These are phyloP conservation scores for Dryobates pubescens DNA, from an alignment of 2,797 vertebrate species.

Conservation along the genomic window DNA sequence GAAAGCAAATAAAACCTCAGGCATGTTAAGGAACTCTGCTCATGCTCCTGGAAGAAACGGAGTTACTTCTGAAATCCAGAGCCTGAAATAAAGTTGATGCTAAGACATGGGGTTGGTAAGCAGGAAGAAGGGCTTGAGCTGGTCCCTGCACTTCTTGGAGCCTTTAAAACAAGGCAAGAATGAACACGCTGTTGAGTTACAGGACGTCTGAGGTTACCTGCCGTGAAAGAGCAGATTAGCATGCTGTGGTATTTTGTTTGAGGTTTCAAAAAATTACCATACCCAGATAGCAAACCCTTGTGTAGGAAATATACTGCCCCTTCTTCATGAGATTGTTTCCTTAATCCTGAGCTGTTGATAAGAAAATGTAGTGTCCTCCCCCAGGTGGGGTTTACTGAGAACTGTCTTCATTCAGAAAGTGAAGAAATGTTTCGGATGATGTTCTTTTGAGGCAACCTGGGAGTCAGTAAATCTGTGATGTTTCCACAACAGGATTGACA, in stretches of 20 bases:
- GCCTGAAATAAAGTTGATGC: background rate
- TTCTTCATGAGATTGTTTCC: background rate
- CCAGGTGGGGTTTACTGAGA: background rate
- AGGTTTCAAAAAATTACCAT: conserved; percentile 23
- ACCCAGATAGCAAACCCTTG: background rate
- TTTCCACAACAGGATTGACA: conserved; percentile 16
- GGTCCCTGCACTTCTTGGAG: background rate
- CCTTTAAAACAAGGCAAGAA: conserved; percentile 31
- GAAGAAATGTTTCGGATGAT: background rate
- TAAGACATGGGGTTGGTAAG: background rate
- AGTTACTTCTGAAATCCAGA: background rate
- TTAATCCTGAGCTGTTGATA: background rate
- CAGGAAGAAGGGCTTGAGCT: background rate
- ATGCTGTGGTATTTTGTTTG: conserved; percentile 52
- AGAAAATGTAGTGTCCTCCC: background rate
- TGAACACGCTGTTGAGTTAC: background rate
- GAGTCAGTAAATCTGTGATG: background rate
- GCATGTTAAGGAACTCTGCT: background rate
- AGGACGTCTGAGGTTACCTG: conserved; percentile 41
- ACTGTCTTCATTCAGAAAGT: background rate
- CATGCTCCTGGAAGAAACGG: background rate
- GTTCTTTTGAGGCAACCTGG: background rate
- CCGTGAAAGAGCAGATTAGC: conserved; percentile 44
- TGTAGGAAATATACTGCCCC: background rate
- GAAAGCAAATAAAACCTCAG: background rate